A percentile compares a stretch with the other conserved stretches of the same genome.
phyloP scores from a whole-genome alignment of 2,888 invertebrate species.

The Drosophila paramelanica region DNA sequence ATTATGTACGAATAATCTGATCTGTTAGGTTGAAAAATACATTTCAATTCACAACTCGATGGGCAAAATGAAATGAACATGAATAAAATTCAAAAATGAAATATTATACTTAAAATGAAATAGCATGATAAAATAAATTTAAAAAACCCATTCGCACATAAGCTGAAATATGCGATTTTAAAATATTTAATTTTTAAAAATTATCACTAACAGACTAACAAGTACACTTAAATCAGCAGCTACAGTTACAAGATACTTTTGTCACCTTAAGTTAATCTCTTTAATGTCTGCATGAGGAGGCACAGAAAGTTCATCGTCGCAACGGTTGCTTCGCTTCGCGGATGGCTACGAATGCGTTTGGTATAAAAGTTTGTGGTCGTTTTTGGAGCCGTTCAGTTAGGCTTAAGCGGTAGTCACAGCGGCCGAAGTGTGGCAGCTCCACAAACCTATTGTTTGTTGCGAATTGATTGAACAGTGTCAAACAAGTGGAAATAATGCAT shows the following conservation, averaged over 20 bases:
- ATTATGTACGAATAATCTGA: no score
- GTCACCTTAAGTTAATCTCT: neutral
- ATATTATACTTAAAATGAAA: no score
- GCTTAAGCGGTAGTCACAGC: slow-evolving; percentile 39
- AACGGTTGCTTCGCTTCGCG: neutral
- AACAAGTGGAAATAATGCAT: slow-evolving; percentile 36
- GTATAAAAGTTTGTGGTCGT: slow-evolving; percentile 56
- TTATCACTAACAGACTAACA: neutral
- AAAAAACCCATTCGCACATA: no score
- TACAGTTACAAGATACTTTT: neutral
- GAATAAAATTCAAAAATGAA: no score
- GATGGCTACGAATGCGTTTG: slow-evolving; percentile 15
- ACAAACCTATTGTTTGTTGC: neutral
- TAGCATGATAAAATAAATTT: no score
- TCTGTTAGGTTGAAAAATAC: no score
- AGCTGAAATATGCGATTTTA: no score
- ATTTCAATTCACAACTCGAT: no score
- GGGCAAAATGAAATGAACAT: no score
- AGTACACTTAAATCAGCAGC: neutral
- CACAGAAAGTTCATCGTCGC: neutral
- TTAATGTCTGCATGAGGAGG: neutral
- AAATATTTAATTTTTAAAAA: neutral
- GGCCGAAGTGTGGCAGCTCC: slow-evolving; percentile 20
- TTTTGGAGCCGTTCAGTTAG: slow-evolving; percentile 54
- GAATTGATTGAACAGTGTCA: neutral